Evolutionary conservation across 2,797 vertebrate genomes (phyloP).

Genomic region (Xyrichtys novacula): DNA sequence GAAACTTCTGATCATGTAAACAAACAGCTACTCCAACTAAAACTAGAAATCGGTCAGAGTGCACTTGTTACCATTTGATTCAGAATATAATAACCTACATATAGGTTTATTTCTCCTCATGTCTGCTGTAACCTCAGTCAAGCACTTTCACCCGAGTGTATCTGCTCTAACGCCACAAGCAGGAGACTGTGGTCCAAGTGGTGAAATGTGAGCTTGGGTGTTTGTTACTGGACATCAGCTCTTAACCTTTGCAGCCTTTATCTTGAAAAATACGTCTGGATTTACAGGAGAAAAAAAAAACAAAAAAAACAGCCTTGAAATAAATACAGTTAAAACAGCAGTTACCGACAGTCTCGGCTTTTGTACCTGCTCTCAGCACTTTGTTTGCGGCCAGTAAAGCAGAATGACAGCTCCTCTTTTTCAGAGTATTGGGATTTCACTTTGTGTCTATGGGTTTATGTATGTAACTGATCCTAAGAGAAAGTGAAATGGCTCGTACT

Average conservation of each 20-base stretch:
- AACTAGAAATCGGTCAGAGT: no score
- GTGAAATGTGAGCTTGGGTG: slow-evolving; percentile 3
- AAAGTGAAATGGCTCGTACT: slow-evolving; percentile 68
- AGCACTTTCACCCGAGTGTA: not conserved
- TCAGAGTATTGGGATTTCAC: slow-evolving; percentile 54
- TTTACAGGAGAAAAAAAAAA: slow-evolving; percentile 23
- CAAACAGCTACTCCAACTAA: not conserved
- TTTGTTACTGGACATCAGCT: not conserved
- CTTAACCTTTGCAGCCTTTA: slow-evolving; percentile 8
- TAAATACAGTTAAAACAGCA: slow-evolving; percentile 54
- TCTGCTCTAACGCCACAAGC: not conserved
- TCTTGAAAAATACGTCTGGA: no score
- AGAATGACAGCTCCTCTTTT: slow-evolving; percentile 43
- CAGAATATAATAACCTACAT: no score
- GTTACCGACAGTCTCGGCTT: slow-evolving; percentile 37
- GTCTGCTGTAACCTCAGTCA: not conserved
- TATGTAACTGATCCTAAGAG: slow-evolving; percentile 65
- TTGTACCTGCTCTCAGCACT: slow-evolving; percentile 55
- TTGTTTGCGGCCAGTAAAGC: slow-evolving; percentile 37
- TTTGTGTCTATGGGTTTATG: slow-evolving; percentile 46
- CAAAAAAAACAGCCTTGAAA: slow-evolving; percentile 32
- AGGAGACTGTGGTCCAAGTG: not conserved
- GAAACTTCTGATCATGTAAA: not conserved
- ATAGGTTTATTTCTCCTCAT: not conserved
- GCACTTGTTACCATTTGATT: no score